Evolutionary conservation across 2,888 invertebrate genomes (phyloP).

Genomic region (Leptinotarsa juncta): DNA sequence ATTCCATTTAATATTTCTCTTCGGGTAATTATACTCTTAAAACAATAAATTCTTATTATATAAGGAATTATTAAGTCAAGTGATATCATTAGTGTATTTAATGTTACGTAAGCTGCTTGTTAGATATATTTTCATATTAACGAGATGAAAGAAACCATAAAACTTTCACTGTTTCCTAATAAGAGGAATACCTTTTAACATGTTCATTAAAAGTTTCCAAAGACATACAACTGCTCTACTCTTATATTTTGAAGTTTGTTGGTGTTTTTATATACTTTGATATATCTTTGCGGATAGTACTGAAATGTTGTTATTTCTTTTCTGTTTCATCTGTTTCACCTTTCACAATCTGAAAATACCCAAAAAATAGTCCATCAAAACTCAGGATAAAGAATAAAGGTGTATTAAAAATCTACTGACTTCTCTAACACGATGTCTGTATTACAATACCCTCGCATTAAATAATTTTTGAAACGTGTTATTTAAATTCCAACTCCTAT

Average conservation of each 20-base stretch:
- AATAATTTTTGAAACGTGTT: constrained; percentile 56
- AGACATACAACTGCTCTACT: no score
- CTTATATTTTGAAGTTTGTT: no score
- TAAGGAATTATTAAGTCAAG: constrained; percentile 24
- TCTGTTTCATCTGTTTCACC: no score
- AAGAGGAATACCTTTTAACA: not conserved
- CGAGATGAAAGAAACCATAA: constrained; percentile 4
- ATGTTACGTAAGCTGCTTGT: constrained; percentile 9
- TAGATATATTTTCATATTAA: constrained; percentile 7
- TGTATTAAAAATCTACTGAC: constrained; percentile 25
- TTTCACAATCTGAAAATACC: no score
- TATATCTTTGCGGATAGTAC: no score
- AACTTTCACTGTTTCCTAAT: constrained; percentile 2
- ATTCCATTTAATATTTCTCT: constrained; percentile 14
- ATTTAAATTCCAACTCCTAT: constrained; percentile 66
- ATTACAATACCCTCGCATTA: constrained; percentile 57
- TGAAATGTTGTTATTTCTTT: no score
- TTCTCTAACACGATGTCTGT: constrained; percentile 24
- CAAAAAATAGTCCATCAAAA: no score
- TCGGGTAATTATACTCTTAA: constrained; percentile 27
- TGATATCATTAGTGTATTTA: constrained; percentile 10
- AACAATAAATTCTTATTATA: constrained; percentile 34
- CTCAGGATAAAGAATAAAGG: not conserved
- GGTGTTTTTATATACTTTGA: no score
- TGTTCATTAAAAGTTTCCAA: no score